Percentiles rank a stretch among this genome's conserved stretches.
These are phyloP conservation scores for Drosophila tsacasi DNA, from an alignment of 1,140 invertebrate genomes.

Conservation along the genomic window DNA sequence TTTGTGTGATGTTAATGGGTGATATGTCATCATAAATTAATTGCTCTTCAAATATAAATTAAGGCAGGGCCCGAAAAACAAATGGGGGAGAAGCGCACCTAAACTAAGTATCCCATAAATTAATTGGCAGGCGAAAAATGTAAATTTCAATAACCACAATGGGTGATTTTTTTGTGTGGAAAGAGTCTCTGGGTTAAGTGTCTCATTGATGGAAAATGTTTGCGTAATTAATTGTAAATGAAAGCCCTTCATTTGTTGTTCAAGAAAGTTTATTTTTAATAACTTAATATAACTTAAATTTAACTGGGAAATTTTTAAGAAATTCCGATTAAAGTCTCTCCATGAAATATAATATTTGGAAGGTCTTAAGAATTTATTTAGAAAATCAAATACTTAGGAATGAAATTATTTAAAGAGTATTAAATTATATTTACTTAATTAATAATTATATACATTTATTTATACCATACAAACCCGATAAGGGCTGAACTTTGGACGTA, in stretches of 20 bases:
- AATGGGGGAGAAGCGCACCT: constrained; percentile 6
- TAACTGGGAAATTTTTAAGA: background rate
- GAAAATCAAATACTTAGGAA: too few species aligned
- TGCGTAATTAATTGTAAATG: background rate
- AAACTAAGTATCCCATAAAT: constrained; percentile 38
- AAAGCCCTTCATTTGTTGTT: background rate
- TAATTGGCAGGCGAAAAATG: constrained; percentile 19
- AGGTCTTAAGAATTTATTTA: background rate
- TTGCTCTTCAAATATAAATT: constrained; percentile 40
- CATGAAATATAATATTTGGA: background rate
- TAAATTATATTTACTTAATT: background rate
- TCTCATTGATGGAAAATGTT: background rate
- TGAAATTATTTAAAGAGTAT: fast-evolving
- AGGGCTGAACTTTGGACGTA: background rate
- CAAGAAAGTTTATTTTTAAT: background rate
- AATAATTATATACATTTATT: too few species aligned
- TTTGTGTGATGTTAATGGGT: constrained; percentile 44
- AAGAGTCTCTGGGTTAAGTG: constrained; percentile 2
- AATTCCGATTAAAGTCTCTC: background rate
- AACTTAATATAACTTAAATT: too few species aligned
- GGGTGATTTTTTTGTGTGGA: background rate
- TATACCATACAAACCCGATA: background rate
- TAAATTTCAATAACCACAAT: constrained; percentile 2
- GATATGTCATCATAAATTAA: constrained; percentile 76
- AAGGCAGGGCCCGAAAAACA: constrained; percentile 10